Conservation (phyloP, 2,113 vertebrate species). For the Rattus norvegicus region DNA sequence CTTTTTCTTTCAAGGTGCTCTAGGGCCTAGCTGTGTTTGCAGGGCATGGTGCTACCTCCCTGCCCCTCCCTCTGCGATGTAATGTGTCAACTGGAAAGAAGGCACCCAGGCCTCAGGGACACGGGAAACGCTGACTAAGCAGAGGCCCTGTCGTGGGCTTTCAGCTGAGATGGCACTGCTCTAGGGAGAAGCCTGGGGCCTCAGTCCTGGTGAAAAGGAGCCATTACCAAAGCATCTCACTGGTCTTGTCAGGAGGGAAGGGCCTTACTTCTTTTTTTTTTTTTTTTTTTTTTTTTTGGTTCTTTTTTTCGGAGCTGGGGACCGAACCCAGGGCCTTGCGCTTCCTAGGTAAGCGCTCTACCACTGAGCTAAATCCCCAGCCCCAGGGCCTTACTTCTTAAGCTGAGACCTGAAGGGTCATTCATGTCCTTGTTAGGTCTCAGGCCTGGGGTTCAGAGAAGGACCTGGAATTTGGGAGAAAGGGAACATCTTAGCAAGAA, state of each 20-base stretch:
- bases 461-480: neutral
- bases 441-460: neutral
- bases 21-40: neutral
- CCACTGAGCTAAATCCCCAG: too few species aligned
- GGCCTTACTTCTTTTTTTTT: neutral
- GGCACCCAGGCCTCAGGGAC: neutral
- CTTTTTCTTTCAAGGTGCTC: constrained; percentile 16
- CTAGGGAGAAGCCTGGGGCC: neutral
- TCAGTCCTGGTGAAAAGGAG: neutral
- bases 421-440: neutral
- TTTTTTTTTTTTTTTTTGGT: too few species aligned
- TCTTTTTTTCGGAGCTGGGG: too few species aligned
- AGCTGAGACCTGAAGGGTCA: neutral
- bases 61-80: constrained; percentile 34
- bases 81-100: neutral
- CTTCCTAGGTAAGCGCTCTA: too few species aligned
- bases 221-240: neutral
- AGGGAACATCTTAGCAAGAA: neutral
- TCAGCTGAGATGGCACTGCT: neutral
- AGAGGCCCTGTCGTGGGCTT: neutral
- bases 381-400: neutral
- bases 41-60: constrained; percentile 44
- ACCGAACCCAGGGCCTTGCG: too few species aligned
- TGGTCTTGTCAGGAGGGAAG: too few species aligned
- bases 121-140: constrained; percentile 35